A percentile compares a stretch with the other conserved stretches of the same genome.
Conservation (phyloP, 53 echinoderm and acorn worm species). For the Paracentrotus lividus region DNA sequence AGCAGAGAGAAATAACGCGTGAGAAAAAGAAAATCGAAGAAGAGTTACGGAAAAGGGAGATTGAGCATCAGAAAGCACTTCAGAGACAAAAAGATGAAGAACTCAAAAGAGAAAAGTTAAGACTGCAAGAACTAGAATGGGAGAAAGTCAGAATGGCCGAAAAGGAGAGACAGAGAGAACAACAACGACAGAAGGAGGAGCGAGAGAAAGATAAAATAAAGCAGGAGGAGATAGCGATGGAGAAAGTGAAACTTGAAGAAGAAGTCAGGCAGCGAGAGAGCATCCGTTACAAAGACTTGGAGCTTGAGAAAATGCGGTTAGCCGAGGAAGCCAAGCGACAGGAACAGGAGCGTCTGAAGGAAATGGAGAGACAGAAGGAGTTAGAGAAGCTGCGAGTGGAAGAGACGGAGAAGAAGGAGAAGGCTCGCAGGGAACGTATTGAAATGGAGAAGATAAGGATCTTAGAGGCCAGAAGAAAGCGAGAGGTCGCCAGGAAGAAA, state of each 20-base stretch:
- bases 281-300: neutral
- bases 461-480: conserved; percentile 51
- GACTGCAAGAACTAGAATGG: conserved; percentile 22
- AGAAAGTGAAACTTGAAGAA: conserved; percentile 58
- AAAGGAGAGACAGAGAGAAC: conserved; percentile 57
- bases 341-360: conserved; percentile 56
- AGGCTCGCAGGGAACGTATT: conserved; percentile 54
- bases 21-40: conserved; percentile 49
- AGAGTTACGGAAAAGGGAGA: conserved; percentile 54
- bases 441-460: conserved; percentile 62
- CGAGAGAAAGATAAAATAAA: conserved; percentile 43
- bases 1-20: conserved; percentile 50
- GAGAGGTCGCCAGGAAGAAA: conserved; percentile 29
- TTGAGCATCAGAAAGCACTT: conserved; percentile 39
- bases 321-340: conserved; percentile 49
- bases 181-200: conserved; percentile 52
- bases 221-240: conserved; percentile 59
- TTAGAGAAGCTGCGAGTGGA: conserved; percentile 36
- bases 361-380: conserved; percentile 35
- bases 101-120: conserved; percentile 23
- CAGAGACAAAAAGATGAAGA: conserved; percentile 54
- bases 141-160: conserved; percentile 36
- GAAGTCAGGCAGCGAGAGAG: conserved; percentile 55
- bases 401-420: conserved; percentile 61
- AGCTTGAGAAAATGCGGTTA: conserved; percentile 26